A percentile compares a stretch with the other conserved stretches of the same genome.
Evolutionary conservation across 2,888 invertebrate genomes (phyloP).

Genomic region (Dryomyza anilis): DNA sequence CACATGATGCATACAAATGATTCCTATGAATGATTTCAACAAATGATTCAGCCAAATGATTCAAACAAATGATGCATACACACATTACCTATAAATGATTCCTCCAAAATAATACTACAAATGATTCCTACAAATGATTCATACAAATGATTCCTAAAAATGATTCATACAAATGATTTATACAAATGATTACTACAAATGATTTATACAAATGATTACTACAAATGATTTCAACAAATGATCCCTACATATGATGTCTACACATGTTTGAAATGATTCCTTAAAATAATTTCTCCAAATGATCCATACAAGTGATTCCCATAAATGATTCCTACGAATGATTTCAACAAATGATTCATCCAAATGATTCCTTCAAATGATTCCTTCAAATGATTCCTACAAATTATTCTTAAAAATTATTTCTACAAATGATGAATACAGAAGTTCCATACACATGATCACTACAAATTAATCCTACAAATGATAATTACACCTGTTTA

Average conservation of each 20-base stretch:
- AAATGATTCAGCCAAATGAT: background rate
- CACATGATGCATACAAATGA: background rate
- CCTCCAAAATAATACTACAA: background rate
- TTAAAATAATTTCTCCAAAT: no score
- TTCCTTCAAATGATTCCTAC: background rate
- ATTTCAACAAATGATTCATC: background rate
- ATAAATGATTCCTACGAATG: background rate
- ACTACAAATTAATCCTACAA: background rate
- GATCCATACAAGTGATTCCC: background rate
- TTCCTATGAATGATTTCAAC: background rate
- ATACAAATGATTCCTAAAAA: background rate
- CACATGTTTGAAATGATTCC: no score
- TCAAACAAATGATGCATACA: background rate
- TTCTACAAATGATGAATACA: background rate
- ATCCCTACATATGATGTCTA: no score
- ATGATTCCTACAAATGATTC: background rate
- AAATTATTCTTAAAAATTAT: background rate
- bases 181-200: background rate
- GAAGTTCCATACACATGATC: background rate
- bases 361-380: background rate
- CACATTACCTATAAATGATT: background rate
- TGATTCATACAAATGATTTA: background rate
- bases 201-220: no score
- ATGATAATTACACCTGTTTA: background rate
- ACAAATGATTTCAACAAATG: no score